Evolutionary conservation across 2,113 vertebrate species (phyloP).

Genomic region (Calypte anna): DNA sequence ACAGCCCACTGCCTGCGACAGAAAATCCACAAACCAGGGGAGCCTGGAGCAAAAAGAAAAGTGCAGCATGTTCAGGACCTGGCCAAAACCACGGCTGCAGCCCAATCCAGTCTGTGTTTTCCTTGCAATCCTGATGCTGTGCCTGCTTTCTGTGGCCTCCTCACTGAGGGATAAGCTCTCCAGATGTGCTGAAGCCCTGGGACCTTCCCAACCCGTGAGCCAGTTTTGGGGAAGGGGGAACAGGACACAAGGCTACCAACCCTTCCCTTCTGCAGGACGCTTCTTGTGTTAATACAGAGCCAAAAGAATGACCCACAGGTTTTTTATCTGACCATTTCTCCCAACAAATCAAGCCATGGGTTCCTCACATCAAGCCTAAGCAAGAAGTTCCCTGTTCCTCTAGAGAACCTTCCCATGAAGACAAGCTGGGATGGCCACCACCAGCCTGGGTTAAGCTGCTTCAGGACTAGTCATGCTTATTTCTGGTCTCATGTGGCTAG

Average conservation of each 20-base stretch:
- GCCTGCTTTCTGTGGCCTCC: background rate
- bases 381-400: background rate
- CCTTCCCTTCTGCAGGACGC: background rate
- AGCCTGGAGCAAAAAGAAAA: background rate
- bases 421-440: background rate
- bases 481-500: background rate
- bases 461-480: background rate
- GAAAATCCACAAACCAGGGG: background rate
- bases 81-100: background rate
- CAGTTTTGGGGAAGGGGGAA: background rate
- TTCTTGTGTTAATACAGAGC: background rate
- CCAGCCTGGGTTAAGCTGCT: background rate
- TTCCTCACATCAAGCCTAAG: background rate
- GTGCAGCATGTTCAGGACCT: background rate
- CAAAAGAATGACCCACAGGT: background rate
- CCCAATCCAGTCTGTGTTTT: background rate
- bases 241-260: background rate
- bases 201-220: background rate
- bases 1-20: background rate
- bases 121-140: background rate
- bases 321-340: background rate
- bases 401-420: background rate
- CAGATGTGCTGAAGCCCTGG: background rate
- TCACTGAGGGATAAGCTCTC: background rate
- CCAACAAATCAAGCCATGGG: background rate